Conservation (phyloP, 92 coral and sea anemone genomes). For the Parazoanthus swiftii region DNA sequence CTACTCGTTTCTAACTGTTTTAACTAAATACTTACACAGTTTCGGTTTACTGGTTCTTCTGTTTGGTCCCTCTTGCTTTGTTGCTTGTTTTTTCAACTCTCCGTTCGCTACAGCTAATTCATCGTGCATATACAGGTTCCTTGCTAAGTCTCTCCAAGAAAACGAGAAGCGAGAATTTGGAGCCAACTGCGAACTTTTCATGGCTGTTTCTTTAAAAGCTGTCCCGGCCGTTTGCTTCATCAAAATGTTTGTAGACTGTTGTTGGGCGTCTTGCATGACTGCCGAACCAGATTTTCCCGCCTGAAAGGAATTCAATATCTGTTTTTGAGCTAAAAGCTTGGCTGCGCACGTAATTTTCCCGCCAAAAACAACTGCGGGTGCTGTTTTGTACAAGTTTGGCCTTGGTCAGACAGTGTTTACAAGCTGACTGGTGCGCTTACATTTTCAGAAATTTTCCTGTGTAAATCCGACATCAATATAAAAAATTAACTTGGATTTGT, state of each 20-base stretch:
- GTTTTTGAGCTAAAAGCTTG: constrained; percentile 12
- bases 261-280: constrained; percentile 43
- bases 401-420: not conserved
- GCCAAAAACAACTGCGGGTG: constrained; percentile 5
- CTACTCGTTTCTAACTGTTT: not conserved
- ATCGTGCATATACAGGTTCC: constrained; percentile 32
- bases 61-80: constrained; percentile 6
- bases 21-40: constrained; percentile 9
- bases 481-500: constrained; percentile 11
- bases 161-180: constrained; percentile 29
- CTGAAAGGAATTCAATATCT: constrained; percentile 38
- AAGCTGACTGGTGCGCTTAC: not conserved
- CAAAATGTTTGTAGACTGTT: constrained; percentile 17
- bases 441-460: not conserved
- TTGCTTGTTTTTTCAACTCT: not conserved
- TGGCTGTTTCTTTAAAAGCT: constrained; percentile 2
- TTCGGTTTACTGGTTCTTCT: not conserved
- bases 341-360: constrained; percentile 35
- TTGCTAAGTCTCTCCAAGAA: constrained; percentile 41
- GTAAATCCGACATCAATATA: constrained; percentile 34
- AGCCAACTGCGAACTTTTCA: constrained; percentile 10
- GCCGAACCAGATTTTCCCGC: constrained; percentile 27
- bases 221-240: constrained; percentile 36
- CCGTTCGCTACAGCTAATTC: constrained; percentile 16
- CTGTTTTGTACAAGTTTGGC: not conserved